Conservation (phyloP, 2,113 vertebrate species). For the Chaetops frenatus region DNA sequence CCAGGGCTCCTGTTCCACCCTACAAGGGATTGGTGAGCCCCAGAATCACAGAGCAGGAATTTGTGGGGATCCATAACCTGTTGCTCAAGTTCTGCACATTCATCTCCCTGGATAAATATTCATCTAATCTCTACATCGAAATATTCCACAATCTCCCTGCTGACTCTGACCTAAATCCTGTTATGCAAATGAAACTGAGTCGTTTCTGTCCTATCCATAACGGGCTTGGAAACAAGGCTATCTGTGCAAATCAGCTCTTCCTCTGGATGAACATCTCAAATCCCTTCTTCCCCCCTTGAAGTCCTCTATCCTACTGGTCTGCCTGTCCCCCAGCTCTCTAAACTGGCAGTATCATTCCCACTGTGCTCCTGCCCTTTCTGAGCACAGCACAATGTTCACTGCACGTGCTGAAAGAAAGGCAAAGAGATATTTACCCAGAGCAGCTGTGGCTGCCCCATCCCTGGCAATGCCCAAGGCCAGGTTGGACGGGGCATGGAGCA, state of each 20-base stretch:
- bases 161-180: neutral
- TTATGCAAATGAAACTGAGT: neutral
- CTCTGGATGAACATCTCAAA: neutral
- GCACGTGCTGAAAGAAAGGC: neutral
- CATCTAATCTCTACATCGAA: neutral
- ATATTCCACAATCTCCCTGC: neutral
- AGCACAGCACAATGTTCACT: neutral
- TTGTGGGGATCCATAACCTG: neutral
- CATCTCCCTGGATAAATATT: neutral
- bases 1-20: neutral
- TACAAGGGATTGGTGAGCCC: neutral
- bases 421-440: neutral
- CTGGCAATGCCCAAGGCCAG: neutral
- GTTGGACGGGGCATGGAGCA: neutral
- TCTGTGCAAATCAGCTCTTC: neutral
- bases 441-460: neutral
- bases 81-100: neutral
- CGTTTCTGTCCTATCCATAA: neutral
- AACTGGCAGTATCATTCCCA: neutral
- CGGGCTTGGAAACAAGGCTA: neutral
- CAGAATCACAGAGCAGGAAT: accelerated
- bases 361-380: neutral
- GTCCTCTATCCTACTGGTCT: neutral
- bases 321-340: neutral
- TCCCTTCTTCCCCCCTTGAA: neutral